These are phyloP conservation scores for Zaprionus africanus DNA, from an alignment of 1,140 invertebrate genomes.

Conservation along the genomic window DNA sequence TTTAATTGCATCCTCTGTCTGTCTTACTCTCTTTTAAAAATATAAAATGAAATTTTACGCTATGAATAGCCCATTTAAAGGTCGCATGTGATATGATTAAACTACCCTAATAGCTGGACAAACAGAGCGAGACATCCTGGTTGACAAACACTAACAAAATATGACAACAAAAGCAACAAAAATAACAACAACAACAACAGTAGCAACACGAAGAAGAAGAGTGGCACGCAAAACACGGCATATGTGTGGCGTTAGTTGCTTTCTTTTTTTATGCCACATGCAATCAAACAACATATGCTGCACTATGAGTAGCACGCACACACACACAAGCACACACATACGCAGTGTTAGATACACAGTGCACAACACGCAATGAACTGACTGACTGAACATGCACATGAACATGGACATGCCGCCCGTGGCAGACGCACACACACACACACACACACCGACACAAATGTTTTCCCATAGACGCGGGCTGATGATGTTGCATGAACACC, in stretches of 20 bases:
- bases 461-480: conserved; percentile 33
- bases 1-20: not conserved
- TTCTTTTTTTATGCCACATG: conserved; percentile 61
- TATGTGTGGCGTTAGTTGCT: conserved; percentile 42
- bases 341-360: conserved; percentile 34
- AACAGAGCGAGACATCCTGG: conserved; percentile 49
- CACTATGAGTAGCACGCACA: conserved; percentile 25
- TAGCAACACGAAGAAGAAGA: conserved; percentile 35
- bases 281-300: conserved; percentile 76
- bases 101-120: conserved; percentile 42
- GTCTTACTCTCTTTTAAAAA: not conserved
- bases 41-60: not conserved
- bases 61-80: not conserved
- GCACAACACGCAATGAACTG: conserved; percentile 60
- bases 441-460: conserved; percentile 21
- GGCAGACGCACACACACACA: conserved; percentile 23
- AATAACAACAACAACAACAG: conserved; percentile 28
- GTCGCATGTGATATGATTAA: conserved; percentile 30
- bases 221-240: conserved; percentile 57
- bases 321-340: not conserved
- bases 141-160: conserved; percentile 57
- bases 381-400: conserved; percentile 56
- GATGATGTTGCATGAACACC: conserved; percentile 54
- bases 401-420: conserved; percentile 24
- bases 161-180: conserved; percentile 51